Percentiles rank a stretch among this genome's conserved stretches.
phyloP scores from a whole-genome alignment of 2,113 vertebrate species.

The Hepsetus odoe region DNA sequence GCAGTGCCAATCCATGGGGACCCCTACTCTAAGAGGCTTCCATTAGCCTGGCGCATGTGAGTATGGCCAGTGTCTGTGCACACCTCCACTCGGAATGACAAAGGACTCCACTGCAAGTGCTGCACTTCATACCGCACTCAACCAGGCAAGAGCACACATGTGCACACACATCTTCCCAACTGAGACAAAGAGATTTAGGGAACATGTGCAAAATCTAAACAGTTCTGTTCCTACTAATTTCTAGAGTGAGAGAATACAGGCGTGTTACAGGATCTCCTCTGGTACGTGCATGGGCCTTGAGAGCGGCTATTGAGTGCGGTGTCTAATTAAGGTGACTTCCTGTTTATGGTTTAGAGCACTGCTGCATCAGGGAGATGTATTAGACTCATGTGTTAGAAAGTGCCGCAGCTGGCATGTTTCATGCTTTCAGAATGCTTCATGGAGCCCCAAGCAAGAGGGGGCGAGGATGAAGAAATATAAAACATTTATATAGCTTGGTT shows the following conservation, averaged over 20 bases:
- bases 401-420: not conserved
- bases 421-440: constrained; percentile 4
- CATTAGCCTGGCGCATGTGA: constrained; percentile 37
- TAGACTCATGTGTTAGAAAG: not conserved
- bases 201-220: constrained; percentile 24
- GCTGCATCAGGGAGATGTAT: not conserved
- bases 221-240: not conserved
- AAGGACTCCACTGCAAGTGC: constrained; percentile 13
- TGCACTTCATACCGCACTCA: constrained; percentile 18
- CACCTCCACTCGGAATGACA: constrained; percentile 38
- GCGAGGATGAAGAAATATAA: not conserved
- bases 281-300: not conserved
- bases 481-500: not conserved
- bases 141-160: not conserved
- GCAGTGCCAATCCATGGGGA: constrained; percentile 3
- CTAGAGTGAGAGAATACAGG: not conserved
- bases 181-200: constrained; percentile 14
- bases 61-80: constrained; percentile 37
- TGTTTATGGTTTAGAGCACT: constrained; percentile 23
- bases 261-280: constrained; percentile 28
- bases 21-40: constrained; percentile 37
- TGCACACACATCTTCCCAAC: constrained; percentile 5
- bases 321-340: constrained; percentile 26
- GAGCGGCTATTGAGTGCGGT: constrained; percentile 7
- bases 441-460: not conserved